A percentile compares a stretch with the other conserved stretches of the same genome.
Conservation (phyloP, 2,113 vertebrate species). For the Orycteropus afer region DNA sequence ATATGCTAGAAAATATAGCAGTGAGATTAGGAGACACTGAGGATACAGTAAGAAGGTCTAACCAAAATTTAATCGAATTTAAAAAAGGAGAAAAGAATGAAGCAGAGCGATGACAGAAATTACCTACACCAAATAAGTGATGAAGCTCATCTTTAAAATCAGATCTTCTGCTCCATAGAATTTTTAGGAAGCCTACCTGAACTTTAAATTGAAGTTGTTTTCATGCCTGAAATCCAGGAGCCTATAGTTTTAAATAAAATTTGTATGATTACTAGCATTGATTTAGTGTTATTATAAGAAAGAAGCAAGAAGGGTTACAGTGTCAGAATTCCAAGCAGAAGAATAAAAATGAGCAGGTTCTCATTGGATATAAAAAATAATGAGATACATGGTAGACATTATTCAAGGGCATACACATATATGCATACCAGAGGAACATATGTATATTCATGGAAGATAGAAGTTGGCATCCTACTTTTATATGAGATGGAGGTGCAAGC, state of each 20-base stretch:
- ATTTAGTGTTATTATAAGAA: conserved; percentile 65
- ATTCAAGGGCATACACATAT: no score
- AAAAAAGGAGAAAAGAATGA: no score
- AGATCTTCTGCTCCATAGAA: conserved; percentile 9
- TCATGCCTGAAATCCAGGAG: conserved; percentile 62
- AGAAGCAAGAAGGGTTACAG: neutral
- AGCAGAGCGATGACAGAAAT: no score
- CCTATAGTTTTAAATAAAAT: conserved; percentile 64
- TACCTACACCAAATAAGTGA: neutral
- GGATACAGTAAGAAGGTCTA: no score
- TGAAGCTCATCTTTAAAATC: neutral
- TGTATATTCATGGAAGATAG: no score
- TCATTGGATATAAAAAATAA: neutral
- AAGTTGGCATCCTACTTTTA: neutral
- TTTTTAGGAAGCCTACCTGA: conserved; percentile 50
- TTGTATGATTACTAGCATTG: conserved; percentile 63
- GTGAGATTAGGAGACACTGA: no score
- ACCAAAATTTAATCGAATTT: no score
- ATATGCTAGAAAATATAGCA: no score
- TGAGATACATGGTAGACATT: neutral
- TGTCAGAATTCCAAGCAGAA: conserved; percentile 23
- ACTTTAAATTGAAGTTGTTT: conserved; percentile 67
- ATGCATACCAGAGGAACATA: neutral
- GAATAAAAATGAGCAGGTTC: conserved; percentile 22
- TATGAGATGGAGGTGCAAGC: neutral